Percentiles rank a stretch among this genome's conserved stretches.
phyloP scores from a whole-genome alignment of 2,797 vertebrate species.

The Champsocephalus esox region DNA sequence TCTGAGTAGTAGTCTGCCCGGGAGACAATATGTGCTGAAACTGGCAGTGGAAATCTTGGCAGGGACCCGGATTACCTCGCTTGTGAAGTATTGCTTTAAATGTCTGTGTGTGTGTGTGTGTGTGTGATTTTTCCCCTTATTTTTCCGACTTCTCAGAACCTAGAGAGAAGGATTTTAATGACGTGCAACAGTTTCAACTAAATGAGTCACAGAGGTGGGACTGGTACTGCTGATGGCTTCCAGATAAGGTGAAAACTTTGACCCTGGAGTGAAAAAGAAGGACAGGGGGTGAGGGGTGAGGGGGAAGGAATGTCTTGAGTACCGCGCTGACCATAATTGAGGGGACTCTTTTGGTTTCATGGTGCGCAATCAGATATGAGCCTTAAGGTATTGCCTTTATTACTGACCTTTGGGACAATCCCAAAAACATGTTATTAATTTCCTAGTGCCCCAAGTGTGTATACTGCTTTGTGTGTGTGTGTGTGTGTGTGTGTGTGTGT shows the following conservation, averaged over 20 bases:
- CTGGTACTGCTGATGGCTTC: slow-evolving; percentile 81
- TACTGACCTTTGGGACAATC: slow-evolving; percentile 45
- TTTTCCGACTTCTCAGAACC: slow-evolving; percentile 37
- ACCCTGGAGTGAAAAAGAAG: slow-evolving; percentile 71
- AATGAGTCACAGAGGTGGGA: slow-evolving; percentile 81
- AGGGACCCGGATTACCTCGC: slow-evolving; percentile 70
- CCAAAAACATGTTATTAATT: slow-evolving; percentile 19
- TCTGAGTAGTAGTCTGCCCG: slow-evolving; percentile 65
- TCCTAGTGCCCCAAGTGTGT: slow-evolving; percentile 27
- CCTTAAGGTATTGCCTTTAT: slow-evolving; percentile 38
- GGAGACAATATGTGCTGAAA: slow-evolving; percentile 71
- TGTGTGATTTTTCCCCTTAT: not conserved
- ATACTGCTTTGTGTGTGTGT: slow-evolving; percentile 6
- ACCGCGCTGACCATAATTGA: slow-evolving; percentile 46
- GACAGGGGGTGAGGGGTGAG: slow-evolving; percentile 52
- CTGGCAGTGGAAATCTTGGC: slow-evolving; percentile 77
- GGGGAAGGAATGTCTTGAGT: slow-evolving; percentile 57
- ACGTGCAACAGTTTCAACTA: slow-evolving; percentile 73
- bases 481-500: slow-evolving; percentile 1
- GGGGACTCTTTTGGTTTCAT: slow-evolving; percentile 40
- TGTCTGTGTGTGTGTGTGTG: slow-evolving; percentile 27
- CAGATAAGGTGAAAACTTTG: slow-evolving; percentile 85
- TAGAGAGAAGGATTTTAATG: slow-evolving; percentile 65
- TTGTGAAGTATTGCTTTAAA: slow-evolving; percentile 74
- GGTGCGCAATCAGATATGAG: slow-evolving; percentile 40